Evolutionary conservation across 2,888 invertebrate genomes (phyloP).

Genomic region (Scelioninae gen. 1): DNA sequence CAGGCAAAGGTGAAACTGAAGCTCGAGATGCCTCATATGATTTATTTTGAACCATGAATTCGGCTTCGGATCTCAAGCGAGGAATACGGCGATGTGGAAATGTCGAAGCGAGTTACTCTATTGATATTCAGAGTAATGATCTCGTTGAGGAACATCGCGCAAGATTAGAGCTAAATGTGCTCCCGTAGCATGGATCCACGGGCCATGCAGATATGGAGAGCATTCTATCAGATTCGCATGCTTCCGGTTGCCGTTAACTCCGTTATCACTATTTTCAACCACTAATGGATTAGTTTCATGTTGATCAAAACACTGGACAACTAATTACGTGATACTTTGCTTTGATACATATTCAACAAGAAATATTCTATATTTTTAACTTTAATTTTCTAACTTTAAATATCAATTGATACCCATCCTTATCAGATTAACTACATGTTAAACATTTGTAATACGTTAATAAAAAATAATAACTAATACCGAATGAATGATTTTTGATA

Average conservation of each 20-base stretch:
- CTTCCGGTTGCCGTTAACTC: conserved; percentile 50
- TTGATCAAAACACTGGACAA: conserved; percentile 39
- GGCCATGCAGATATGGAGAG: conserved; percentile 49
- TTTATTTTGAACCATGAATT: conserved; percentile 51
- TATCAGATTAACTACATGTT: no score
- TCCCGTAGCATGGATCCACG: conserved; percentile 37
- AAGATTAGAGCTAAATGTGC: conserved; percentile 62
- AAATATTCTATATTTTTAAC: neutral
- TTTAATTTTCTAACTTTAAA: neutral
- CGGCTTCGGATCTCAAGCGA: conserved; percentile 31
- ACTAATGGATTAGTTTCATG: conserved; percentile 53
- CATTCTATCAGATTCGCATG: conserved; percentile 57
- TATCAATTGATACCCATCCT: neutral
- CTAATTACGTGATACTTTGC: conserved; percentile 41
- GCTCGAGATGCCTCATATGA: conserved; percentile 21
- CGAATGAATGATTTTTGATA: no score
- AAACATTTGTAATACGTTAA: no score
- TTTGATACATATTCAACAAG: neutral
- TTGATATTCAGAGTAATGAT: conserved; percentile 59
- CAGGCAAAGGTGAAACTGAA: conserved; percentile 35
- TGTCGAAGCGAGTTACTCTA: conserved; percentile 44
- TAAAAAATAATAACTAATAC: no score
- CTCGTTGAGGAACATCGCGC: conserved; percentile 56
- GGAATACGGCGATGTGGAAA: conserved; percentile 48
- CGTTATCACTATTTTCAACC: conserved; percentile 48